Evolutionary conservation across 2,797 vertebrate species (phyloP).

Genomic region (Momotus momota): DNA sequence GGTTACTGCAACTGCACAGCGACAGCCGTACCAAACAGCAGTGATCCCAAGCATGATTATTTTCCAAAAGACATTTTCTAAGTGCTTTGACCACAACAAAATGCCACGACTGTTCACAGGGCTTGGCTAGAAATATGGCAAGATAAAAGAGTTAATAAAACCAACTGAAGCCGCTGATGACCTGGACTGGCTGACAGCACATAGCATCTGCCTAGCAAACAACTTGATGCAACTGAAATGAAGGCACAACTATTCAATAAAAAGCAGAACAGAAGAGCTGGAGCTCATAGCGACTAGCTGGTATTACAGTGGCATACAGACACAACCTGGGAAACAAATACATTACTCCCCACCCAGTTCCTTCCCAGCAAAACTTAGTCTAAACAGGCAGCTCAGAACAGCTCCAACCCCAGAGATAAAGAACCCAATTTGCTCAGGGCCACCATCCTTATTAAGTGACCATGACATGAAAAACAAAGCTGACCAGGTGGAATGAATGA

Average conservation of each 20-base stretch:
- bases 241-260: background rate
- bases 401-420: background rate
- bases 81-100: background rate
- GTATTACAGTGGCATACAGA: background rate
- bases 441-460: background rate
- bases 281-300: background rate
- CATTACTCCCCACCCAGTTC: background rate
- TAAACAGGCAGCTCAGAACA: background rate
- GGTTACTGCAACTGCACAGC: background rate
- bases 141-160: background rate
- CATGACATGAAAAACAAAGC: background rate
- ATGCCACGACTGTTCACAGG: background rate
- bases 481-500: background rate
- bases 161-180: background rate
- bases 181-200: background rate
- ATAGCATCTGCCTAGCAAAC: background rate
- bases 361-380: background rate
- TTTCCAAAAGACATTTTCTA: background rate
- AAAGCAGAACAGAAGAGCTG: background rate
- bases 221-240: background rate
- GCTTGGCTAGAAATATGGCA: background rate
- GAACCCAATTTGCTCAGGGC: background rate
- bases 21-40: background rate
- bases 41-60: background rate
- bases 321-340: background rate